Conservation (phyloP, 2,113 vertebrate species). For the Hyla sarda region DNA sequence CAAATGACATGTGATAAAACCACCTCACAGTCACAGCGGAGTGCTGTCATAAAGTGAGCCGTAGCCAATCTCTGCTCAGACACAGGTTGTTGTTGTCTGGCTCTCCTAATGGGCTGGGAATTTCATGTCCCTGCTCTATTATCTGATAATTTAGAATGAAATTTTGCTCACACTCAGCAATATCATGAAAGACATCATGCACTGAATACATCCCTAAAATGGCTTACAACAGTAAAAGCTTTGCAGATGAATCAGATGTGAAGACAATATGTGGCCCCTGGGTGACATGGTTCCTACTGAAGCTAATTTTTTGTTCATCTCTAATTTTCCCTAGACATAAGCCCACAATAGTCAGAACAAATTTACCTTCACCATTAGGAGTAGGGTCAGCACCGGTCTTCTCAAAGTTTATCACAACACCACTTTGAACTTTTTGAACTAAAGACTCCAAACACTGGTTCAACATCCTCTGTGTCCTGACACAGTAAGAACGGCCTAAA, state of each 20-base stretch:
- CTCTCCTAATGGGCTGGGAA: background rate
- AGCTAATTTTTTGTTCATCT: background rate
- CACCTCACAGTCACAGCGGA: too few relatives aligned
- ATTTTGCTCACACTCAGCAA: background rate
- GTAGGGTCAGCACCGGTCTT: slow-evolving; percentile 81
- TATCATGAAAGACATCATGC: background rate
- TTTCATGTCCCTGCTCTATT: background rate
- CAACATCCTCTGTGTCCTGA: slow-evolving; percentile 83
- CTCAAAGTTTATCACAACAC: slow-evolving; percentile 84
- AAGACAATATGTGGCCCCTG: background rate
- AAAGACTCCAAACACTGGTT: slow-evolving; percentile 84
- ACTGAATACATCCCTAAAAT: background rate
- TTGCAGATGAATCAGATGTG: background rate
- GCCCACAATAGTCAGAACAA: background rate
- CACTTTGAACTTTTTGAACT: slow-evolving; percentile 84
- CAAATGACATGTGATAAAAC: background rate
- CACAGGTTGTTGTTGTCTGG: background rate
- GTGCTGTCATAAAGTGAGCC: background rate
- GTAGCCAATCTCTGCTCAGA: background rate
- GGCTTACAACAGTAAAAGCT: background rate
- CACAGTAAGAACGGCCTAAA: slow-evolving; percentile 81
- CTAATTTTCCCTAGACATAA: background rate
- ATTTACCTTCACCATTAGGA: slow-evolving; percentile 77
- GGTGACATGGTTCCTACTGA: background rate
- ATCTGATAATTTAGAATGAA: background rate